Base-by-base conservation (phyloP, 1,140 invertebrate genomes). In the Papilio polyxenes region DNA sequence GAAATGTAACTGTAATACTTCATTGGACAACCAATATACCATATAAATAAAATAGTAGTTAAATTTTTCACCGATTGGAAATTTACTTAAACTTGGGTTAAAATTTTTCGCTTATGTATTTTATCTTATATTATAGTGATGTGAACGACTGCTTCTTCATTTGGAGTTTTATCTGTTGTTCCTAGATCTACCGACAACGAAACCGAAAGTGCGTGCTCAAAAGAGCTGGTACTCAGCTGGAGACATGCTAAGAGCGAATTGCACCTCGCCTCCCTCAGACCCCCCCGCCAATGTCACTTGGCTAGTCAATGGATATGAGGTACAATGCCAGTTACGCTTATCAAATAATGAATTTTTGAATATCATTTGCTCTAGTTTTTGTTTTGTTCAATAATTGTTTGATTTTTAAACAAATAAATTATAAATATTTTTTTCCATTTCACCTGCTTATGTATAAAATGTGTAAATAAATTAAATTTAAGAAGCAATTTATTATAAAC, bases 221-320 rank as follows among this genome's bases (percentile, higher is more conserved):
- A 97, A 97, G 88, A 95, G 94, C 82, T 95, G 96, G 89, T 97
- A 97, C 88, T 96, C 96, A 15, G 95, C 96, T 20, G 97, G 97
- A 8, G 97, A 98, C 87, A 96, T 95, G 83, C 94, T 98, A 59
- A 94, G 96, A 83, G 97, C 96, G 23, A 97, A 97, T 92, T 98
- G 97, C 90, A 96, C 96, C 23, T 96, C 96, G 44, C 96, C 96
- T 49, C 95, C 96, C 8, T 96, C 97, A 20, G 96, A 96, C 88
- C 97, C 97, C 23, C 95, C 97, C 3, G 96, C 97, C 20, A 97
- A 97, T 92, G 95, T 98, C 80, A 97, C 97, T 65, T 98, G 97
- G 97, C 96, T 96, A 77, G 95, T 98, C 86, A 98, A 98, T 91
- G 96, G 96, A 87, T 95, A 96, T 92, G 95, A 95, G 96, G 97